These are phyloP conservation scores for Tokudaia muenninki DNA, from an alignment of 2,797 vertebrate genomes.

Conservation along the genomic window DNA sequence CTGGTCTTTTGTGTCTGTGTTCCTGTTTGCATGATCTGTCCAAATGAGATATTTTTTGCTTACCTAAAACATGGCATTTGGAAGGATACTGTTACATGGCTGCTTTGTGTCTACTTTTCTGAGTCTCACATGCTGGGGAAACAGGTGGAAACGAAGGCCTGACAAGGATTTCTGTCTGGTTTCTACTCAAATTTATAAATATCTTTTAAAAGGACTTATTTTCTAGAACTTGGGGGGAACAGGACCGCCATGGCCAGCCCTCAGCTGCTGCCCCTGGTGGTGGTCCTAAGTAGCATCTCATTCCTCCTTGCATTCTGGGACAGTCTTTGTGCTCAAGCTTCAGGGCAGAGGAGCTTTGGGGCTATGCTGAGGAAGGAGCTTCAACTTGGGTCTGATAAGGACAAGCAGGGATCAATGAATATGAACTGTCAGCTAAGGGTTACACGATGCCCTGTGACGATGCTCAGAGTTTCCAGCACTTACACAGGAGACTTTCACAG, in stretches of 20 bases:
- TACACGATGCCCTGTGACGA: background rate
- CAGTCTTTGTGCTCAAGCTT: background rate
- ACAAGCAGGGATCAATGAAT: background rate
- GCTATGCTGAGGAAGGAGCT: background rate
- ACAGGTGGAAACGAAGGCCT: slow-evolving; percentile 10
- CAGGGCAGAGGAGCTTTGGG: background rate
- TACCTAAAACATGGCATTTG: slow-evolving; percentile 67
- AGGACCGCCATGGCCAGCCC: slow-evolving; percentile 80
- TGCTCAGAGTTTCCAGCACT: background rate
- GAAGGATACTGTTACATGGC: background rate
- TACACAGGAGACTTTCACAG: background rate
- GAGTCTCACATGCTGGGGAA: slow-evolving; percentile 15
- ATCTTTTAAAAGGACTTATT: slow-evolving; percentile 28
- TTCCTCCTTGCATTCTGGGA: background rate
- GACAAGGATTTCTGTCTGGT: slow-evolving; percentile 53
- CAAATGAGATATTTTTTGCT: slow-evolving; percentile 63
- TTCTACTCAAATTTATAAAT: slow-evolving; percentile 52
- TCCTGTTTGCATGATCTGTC: slow-evolving; percentile 66
- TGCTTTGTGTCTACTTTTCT: slow-evolving; percentile 76
- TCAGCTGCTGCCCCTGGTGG: slow-evolving; percentile 88
- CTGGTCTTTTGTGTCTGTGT: slow-evolving; percentile 62
- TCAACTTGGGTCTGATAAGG: background rate
- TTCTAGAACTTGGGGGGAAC: slow-evolving; percentile 71
- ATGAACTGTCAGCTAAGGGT: background rate
- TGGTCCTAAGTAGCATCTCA: slow-evolving; percentile 88